Conservation (phyloP, 2,888 invertebrate genomes). For the Julus scandinavius region DNA sequence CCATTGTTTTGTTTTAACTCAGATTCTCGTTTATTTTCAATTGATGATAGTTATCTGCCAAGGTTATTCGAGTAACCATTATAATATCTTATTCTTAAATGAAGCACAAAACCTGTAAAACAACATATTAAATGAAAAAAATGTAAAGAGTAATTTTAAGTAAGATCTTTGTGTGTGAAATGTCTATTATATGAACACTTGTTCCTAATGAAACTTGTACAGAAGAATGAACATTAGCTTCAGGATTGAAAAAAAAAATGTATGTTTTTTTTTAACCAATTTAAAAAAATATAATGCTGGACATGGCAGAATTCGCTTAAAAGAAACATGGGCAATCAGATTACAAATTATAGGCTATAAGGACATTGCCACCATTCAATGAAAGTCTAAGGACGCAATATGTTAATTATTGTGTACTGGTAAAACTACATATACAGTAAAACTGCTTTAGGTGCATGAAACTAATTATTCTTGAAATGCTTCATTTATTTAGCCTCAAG, state of each 20-base stretch:
- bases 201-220: neutral
- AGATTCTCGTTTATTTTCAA: neutral
- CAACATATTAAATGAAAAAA: neutral
- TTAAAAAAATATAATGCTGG: neutral
- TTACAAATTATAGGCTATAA: too few species aligned
- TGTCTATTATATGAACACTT: neutral
- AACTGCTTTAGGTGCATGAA: too few species aligned
- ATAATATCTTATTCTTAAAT: neutral
- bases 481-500: too few species aligned
- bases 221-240: neutral
- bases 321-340: neutral
- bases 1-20: neutral
- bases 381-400: neutral
- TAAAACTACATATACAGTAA: too few species aligned
- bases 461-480: too few species aligned
- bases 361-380: too few species aligned
- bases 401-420: too few species aligned
- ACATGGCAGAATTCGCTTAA: neutral
- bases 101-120: neutral
- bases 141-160: neutral
- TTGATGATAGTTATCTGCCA: neutral
- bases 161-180: neutral
- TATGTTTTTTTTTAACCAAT: neutral
- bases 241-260: neutral
- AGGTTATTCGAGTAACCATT: neutral